Percentiles rank a stretch among this genome's conserved stretches.
Conservation (phyloP, 2,888 invertebrate species). For the Protonemura montana region DNA sequence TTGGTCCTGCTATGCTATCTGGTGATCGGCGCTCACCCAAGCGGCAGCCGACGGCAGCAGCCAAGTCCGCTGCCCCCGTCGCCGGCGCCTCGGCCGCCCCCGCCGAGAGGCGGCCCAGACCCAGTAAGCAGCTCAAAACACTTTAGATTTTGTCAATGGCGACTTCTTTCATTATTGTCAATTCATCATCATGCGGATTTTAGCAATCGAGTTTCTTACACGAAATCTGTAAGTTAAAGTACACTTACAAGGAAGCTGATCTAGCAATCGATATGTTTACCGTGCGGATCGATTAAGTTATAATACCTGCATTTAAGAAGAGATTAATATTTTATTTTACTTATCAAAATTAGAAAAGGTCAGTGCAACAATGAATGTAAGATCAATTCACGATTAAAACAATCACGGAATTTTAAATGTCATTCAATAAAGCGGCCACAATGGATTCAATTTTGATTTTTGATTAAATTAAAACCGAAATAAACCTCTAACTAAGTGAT, state of each 20-base stretch:
- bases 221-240: too few relatives aligned
- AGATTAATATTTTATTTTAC: too few relatives aligned
- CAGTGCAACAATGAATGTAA: too few relatives aligned
- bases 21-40: conserved; percentile 77
- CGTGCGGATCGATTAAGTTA: background rate
- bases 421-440: too few relatives aligned
- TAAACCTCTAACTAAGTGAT: too few relatives aligned
- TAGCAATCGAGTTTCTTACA: background rate
- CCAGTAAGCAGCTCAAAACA: conserved; percentile 66
- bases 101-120: conserved; percentile 66
- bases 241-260: too few relatives aligned
- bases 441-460: too few relatives aligned
- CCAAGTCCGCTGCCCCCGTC: conserved; percentile 52
- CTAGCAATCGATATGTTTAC: background rate
- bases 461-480: too few relatives aligned
- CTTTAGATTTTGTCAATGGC: background rate
- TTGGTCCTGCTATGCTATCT: conserved; percentile 68
- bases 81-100: conserved; percentile 51
- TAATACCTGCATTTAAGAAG: background rate
- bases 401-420: too few relatives aligned
- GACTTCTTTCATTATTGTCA: background rate
- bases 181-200: background rate
- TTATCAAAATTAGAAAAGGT: too few relatives aligned
- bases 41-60: conserved; percentile 67
- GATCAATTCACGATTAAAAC: too few relatives aligned